Evolutionary conservation across 2,888 invertebrate species (phyloP).

Genomic region (Xestia sexstrigata): DNA sequence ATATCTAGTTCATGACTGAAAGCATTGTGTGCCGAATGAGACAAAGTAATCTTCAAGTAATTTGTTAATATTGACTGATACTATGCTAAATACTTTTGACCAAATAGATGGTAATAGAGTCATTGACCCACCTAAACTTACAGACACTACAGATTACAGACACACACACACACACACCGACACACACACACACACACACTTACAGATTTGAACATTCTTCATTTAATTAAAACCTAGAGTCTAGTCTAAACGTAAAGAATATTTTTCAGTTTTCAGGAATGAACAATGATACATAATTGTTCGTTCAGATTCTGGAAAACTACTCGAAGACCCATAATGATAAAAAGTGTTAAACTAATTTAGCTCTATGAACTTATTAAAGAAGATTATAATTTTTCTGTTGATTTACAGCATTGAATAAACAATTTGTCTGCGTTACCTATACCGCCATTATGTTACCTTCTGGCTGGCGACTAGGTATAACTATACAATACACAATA

Average conservation of each 20-base stretch:
- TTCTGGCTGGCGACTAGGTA: not conserved
- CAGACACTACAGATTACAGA: no score
- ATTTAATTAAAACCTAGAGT: not conserved
- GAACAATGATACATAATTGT: not conserved
- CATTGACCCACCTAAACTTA: not conserved
- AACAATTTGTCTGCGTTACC: slow-evolving; percentile 3
- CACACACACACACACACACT: no score
- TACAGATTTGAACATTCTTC: not conserved
- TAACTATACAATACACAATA: not conserved
- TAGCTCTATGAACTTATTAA: not conserved
- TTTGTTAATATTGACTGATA: not conserved
- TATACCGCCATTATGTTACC: not conserved
- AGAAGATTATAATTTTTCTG: not conserved
- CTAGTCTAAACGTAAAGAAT: not conserved
- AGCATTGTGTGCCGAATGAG: not conserved
- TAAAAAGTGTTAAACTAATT: not conserved
- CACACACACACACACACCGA: no score
- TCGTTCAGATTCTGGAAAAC: not conserved
- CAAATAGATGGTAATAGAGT: not conserved
- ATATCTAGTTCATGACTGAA: slow-evolving; percentile 29
- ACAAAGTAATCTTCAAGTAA: not conserved
- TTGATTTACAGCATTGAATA: slow-evolving; percentile 3
- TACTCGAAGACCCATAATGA: not conserved
- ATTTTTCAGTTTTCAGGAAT: not conserved
- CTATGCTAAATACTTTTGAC: not conserved